Base-by-base conservation (phyloP, 1,140 invertebrate genomes). In the Drosophila simulans region DNA sequence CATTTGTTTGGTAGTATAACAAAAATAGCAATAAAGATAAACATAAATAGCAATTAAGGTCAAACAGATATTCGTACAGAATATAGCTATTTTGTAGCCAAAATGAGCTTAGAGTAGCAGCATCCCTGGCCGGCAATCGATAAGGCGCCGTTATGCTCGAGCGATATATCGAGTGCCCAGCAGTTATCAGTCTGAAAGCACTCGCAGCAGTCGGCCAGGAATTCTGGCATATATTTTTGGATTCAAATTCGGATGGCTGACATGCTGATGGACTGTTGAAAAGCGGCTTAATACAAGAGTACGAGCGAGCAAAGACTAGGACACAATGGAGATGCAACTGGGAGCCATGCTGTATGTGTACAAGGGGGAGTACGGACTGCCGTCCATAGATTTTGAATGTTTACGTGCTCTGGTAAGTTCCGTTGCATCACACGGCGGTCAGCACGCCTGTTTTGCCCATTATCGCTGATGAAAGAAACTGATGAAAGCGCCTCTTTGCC, bases 361-460 rank as follows among this genome's bases (percentile, higher is more conserved):
- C 95, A 94, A 95, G 92, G 96, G 96, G 11, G 96, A 97, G 90
- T 97, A 96, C 96, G 96, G 96, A 22, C 92, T 97, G 31, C 96
- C 97, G 2, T 96, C 97, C 34, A 93, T 97, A 70, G 96, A 97
- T 93, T 93, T 95, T 60, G 94, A 95, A 91, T 97, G 96, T 93
- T 93, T 97, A 51, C 95, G 96, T 93, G 94, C 95, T 80, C 92
- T 97, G 94, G 96, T 97, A 94, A 93, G 81, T 90, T 78, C 51
- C 66, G 79, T 91, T 91, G 90, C 90, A 90, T 91, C 90, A 91
- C 73, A 80, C 57, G 43, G 43, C 39, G 22, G 40, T 45, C 39
- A 37, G 25, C 56, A 56, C 60, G 70, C 56, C 52, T 37, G 49
- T 27, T 90, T 43, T 85, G 59, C 66, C 39, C 72, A 53, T 51